Evolutionary conservation across 2,797 vertebrate species (phyloP).

Genomic region (Dendrocincla tyrannina): DNA sequence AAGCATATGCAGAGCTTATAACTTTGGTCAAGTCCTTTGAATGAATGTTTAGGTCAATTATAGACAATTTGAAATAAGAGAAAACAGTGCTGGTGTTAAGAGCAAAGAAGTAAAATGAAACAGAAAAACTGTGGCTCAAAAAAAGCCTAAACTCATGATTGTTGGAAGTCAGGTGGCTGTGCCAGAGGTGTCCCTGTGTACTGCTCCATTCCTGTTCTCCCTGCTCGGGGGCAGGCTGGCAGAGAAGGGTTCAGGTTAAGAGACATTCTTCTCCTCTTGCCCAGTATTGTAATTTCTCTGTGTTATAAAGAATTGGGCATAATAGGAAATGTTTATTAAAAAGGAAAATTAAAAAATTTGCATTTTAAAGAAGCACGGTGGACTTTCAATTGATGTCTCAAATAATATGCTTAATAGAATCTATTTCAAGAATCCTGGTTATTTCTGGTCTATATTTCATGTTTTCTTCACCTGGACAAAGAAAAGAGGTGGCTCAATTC

Average conservation of each 20-base stretch:
- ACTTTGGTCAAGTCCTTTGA: neutral
- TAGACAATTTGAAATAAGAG: neutral
- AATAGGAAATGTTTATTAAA: neutral
- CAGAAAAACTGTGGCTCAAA: neutral
- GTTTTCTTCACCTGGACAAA: neutral
- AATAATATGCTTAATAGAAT: neutral
- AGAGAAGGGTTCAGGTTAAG: neutral
- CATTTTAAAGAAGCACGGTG: neutral
- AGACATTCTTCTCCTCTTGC: neutral
- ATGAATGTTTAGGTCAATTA: neutral
- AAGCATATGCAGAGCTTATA: neutral
- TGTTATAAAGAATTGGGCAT: neutral
- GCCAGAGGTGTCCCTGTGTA: neutral
- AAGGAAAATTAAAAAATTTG: neutral
- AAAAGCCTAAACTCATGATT: neutral
- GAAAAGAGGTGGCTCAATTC: neutral
- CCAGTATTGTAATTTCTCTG: neutral
- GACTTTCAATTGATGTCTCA: neutral
- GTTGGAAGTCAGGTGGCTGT: neutral
- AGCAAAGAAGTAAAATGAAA: neutral
- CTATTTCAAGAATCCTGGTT: neutral
- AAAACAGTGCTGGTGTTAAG: neutral
- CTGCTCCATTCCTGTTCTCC: neutral
- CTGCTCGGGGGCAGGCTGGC: neutral
- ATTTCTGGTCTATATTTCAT: neutral